Evolutionary conservation across 2,797 vertebrate genomes (phyloP).

Genomic region (Anguilla pacifica): DNA sequence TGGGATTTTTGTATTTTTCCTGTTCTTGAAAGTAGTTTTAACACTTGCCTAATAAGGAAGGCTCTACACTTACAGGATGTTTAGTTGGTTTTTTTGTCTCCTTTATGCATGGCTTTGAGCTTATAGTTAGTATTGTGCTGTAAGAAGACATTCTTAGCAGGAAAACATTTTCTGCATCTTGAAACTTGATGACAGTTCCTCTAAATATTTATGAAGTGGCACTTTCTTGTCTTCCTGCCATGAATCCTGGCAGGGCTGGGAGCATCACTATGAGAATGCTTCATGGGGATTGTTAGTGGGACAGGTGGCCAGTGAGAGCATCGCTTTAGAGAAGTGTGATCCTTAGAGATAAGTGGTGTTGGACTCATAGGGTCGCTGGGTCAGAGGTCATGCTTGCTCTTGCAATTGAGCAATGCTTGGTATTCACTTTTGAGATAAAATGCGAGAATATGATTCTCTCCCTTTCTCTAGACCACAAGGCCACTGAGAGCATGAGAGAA

Average conservation of each 20-base stretch:
- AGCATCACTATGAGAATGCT: conserved; percentile 44
- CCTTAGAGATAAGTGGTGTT: conserved; percentile 40
- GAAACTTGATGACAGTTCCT: conserved; percentile 52
- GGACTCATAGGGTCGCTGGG: conserved; percentile 39
- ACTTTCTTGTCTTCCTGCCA: conserved; percentile 62
- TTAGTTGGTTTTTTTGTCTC: not conserved
- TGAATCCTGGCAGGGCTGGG: conserved; percentile 40
- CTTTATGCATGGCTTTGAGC: not conserved
- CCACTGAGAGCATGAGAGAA: not conserved
- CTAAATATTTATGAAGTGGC: conserved; percentile 73
- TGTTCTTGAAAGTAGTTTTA: not conserved
- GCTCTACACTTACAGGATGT: not conserved
- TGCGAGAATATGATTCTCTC: not conserved
- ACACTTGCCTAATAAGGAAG: not conserved
- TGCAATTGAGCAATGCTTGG: conserved; percentile 16
- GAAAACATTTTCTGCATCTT: conserved; percentile 43
- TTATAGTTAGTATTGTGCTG: not conserved
- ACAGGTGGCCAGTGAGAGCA: conserved; percentile 41
- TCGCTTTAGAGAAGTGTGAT: conserved; percentile 3
- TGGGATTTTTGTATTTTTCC: not conserved
- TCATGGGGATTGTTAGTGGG: conserved; percentile 31
- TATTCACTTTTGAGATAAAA: conserved; percentile 34
- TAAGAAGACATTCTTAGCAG: conserved; percentile 21
- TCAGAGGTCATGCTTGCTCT: conserved; percentile 37
- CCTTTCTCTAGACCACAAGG: not conserved